Evolutionary conservation across 2,797 vertebrate species (phyloP), one percentile per base, ranked within the genome.

Genomic region (Acipenser ruthenus): DNA sequence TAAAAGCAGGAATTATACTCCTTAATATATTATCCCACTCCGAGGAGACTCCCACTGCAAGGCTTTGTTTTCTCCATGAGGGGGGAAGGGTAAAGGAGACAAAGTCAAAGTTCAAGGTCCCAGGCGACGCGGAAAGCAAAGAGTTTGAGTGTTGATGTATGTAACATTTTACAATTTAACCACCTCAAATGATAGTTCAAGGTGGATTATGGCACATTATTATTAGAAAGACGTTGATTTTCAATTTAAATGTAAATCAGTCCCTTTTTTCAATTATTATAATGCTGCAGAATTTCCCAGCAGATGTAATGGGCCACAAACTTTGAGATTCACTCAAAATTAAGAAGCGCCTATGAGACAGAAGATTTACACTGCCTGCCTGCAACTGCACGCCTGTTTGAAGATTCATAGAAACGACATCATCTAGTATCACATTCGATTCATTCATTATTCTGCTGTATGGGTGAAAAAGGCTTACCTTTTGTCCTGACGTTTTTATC

Each of bases 241-340:
- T 85, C 79, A 69, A 87, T 88, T 85, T 86, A 89, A 87, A 87
- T 89, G 84, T 83, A 87, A 89, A 87, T 87, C 78, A 79, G 76
- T 70, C 53, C 70, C 59, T 70, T 74, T 76, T 76, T 74, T 71
- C 69, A 75, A 81, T 84, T 79, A 84, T 80, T 79, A 74, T 78
- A 79, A 75, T 76, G 69, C 75, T 72, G 75, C 70, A 73, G 78
- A 79, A 81, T 73, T 81, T 79, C 66, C 73, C 70, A 63, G 73
- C 72, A 71, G 67, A 75, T 75, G 67, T 72, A 77, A 80, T 78
- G 73, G 75, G 68, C 73, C 72, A 79, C 74, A 83, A 80, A 85
- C 60, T 80, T 72, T 64, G 52, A 81, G 68, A 63, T 72, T 70
- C 60, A 60, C 50, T 65, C 69, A 69, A 76, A 73, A 79, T 75